Percentiles rank a stretch among this genome's conserved stretches.
These are phyloP conservation scores for Sycophila texana DNA, from an alignment of 2,888 invertebrate genomes.

Conservation along the genomic window DNA sequence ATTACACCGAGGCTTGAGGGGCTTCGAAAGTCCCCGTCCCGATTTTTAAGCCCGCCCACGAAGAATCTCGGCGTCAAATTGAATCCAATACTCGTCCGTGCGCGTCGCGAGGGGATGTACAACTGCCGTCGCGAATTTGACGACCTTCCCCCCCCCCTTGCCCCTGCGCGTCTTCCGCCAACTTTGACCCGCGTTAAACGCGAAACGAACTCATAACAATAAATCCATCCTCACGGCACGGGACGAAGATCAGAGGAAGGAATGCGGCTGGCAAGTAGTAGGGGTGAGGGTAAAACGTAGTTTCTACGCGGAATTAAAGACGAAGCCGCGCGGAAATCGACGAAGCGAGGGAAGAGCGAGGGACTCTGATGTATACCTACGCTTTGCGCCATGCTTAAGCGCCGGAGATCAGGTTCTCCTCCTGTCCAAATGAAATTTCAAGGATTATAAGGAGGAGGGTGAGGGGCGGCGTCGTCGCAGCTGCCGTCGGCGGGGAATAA, in stretches of 20 bases:
- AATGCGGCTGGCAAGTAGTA: neutral
- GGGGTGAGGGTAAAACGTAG: neutral
- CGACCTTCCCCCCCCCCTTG: neutral
- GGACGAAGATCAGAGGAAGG: neutral
- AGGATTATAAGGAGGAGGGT: slow-evolving; percentile 15
- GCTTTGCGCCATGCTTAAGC: slow-evolving; percentile 1
- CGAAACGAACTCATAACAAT: slow-evolving; percentile 9
- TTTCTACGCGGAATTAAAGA: neutral
- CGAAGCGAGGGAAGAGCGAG: neutral
- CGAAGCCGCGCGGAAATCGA: neutral
- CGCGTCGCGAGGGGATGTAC: no score
- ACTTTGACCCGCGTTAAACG: neutral
- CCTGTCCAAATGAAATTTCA: slow-evolving; percentile 37
- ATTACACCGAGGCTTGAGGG: no score
- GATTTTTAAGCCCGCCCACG: neutral
- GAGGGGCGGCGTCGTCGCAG: neutral
- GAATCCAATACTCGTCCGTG: no score
- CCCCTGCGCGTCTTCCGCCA: neutral
- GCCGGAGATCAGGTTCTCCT: slow-evolving; percentile 10
- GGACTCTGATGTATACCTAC: neutral
- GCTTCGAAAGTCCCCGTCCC: no score
- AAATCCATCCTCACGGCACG: slow-evolving; percentile 15
- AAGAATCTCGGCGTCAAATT: neutral
- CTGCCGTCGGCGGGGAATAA: slow-evolving; percentile 14
- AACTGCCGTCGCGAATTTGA: neutral